A percentile compares a stretch with the other conserved stretches of the same genome.
Conservation (phyloP, 2,797 vertebrate genomes). For the Nyctibius grandis region DNA sequence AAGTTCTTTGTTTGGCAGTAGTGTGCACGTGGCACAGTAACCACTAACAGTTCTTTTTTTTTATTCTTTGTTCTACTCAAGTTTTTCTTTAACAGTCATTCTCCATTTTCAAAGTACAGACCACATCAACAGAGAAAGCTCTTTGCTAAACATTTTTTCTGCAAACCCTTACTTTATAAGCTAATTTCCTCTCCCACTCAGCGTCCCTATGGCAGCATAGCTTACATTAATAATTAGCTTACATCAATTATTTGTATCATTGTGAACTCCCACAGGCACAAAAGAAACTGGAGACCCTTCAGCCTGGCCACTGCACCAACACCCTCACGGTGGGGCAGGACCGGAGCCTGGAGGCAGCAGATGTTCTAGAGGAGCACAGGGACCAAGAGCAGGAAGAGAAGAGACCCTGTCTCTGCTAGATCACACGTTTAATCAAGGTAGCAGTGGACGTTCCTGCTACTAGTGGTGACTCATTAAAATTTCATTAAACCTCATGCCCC, state of each 20-base stretch:
- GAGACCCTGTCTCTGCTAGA: neutral
- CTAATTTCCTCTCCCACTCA: neutral
- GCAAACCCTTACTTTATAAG: neutral
- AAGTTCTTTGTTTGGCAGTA: constrained; percentile 12
- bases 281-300: neutral
- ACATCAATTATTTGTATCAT: neutral
- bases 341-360: neutral
- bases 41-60: neutral
- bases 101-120: neutral
- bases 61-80: neutral
- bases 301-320: neutral
- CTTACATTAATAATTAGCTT: neutral
- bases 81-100: neutral
- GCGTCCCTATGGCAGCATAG: neutral
- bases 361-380: neutral
- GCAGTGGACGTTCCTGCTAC: neutral
- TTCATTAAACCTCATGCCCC: neutral
- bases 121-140: neutral
- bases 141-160: neutral
- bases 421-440: neutral
- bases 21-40: neutral
- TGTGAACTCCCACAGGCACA: neutral
- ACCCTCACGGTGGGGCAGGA: neutral
- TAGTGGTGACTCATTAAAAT: neutral
- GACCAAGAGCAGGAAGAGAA: neutral